Conservation (phyloP, 2,113 vertebrate species). For the Dicentrarchus labrax region DNA sequence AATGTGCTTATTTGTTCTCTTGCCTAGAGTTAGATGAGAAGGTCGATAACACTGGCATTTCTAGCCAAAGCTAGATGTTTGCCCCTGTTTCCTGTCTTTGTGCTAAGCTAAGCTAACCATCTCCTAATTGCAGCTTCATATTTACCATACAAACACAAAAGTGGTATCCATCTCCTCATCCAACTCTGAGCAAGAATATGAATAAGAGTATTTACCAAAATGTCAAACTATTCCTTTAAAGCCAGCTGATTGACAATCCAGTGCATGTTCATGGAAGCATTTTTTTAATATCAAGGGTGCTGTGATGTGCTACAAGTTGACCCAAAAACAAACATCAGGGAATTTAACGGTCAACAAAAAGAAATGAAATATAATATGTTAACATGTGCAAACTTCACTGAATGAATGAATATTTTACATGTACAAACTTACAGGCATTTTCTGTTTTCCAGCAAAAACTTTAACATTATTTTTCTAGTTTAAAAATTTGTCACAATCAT, state of each 20-base stretch:
- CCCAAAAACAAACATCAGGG: constrained; percentile 35
- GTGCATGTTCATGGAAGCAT: constrained; percentile 7
- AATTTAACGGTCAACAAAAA: constrained; percentile 32
- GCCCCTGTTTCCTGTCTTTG: not conserved
- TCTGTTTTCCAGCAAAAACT: constrained; percentile 16
- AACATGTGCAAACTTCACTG: not conserved
- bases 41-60: not conserved
- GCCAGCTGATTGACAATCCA: not conserved
- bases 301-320: constrained; percentile 15
- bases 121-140: not conserved
- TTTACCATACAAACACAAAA: not conserved
- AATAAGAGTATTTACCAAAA: not conserved
- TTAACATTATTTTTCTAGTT: constrained; percentile 38
- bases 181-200: not conserved
- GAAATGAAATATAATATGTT: not conserved
- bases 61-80: too few species aligned
- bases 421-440: not conserved
- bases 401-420: constrained; percentile 27
- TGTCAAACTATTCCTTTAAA: constrained; percentile 6
- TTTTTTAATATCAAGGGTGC: constrained; percentile 11
- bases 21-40: not conserved
- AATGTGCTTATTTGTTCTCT: constrained; percentile 5
- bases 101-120: not conserved
- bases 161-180: not conserved
- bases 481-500: constrained; percentile 19